Evolutionary conservation across 2,888 invertebrate genomes (phyloP).

Genomic region (Drepana falcataria): DNA sequence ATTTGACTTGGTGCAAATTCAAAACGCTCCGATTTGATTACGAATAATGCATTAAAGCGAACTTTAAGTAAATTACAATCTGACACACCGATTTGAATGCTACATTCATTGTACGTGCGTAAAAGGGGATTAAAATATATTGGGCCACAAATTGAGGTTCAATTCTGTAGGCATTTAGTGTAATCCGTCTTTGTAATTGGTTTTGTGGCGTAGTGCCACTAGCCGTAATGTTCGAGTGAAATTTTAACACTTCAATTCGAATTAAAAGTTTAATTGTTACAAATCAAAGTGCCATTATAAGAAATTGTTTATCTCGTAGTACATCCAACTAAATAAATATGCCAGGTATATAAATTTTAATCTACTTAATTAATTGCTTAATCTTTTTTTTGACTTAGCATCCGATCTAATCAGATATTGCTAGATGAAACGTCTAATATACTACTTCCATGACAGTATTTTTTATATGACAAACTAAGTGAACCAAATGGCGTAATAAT

Average conservation of each 20-base stretch:
- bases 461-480: too few relatives aligned
- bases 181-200: conserved; percentile 71
- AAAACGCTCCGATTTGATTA: conserved; percentile 6
- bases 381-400: too few relatives aligned
- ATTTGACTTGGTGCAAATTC: too few relatives aligned
- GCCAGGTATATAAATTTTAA: too few relatives aligned
- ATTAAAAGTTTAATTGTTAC: neutral
- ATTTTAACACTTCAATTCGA: conserved; percentile 24
- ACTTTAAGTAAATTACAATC: conserved; percentile 38
- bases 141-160: conserved; percentile 61
- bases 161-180: conserved; percentile 53
- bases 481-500: too few relatives aligned
- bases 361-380: too few relatives aligned
- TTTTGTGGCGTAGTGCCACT: conserved; percentile 40
- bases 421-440: too few relatives aligned
- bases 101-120: conserved; percentile 55
- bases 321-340: too few relatives aligned
- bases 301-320: too few relatives aligned
- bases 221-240: conserved; percentile 22
- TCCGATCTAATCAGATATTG: too few relatives aligned
- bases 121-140: conserved; percentile 69
- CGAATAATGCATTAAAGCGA: conserved; percentile 23
- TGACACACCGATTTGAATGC: conserved; percentile 35
- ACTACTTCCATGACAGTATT: too few relatives aligned
- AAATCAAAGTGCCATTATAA: too few relatives aligned